Evolutionary conservation across 2,113 vertebrate species (phyloP), one percentile per base, ranked within the genome.

Genomic region (Sterna hirundo): DNA sequence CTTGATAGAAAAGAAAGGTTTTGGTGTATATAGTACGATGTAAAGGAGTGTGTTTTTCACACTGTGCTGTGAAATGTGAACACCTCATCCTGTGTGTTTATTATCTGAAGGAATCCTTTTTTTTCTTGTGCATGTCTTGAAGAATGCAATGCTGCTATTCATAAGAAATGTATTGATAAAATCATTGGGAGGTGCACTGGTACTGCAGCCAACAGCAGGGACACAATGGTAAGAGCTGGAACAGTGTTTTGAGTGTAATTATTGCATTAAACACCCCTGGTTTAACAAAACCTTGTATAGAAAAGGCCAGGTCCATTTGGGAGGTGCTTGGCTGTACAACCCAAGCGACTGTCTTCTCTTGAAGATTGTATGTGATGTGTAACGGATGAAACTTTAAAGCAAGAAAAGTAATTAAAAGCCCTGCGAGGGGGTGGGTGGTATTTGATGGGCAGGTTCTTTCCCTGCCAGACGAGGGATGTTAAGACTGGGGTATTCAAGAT

Each of bases 101-200:
- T 66, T 60, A 58, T 52, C 27, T 93, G 70, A 96, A 88, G 49
- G 13, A 91, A 93, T 94, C 54, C 23, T 90, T 68, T 82, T 52
- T 75, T 97, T 85, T 58, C 76, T 89, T 90, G 69, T 74, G 71
- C 69, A 72, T 96, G 81, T 93, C 87, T 52, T 95, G 95, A 97
- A 99, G 99, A 99, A 98, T 99, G 99, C 97, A 99, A 99, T 60
- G 99, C 99, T 85, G 99, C 99, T 97, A 99, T 99, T 98, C 99
- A 99, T 92, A 99, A 99, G 98, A 99, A 99, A 97, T 99, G 99
- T 97, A 99, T 99, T 64, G 99, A 99, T 96, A 99, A 99, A 98
- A 99, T 99, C 98, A 99, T 99, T 68, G 99, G 99, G 97, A 98
- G 99, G 97, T 99, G 99, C 94, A 99, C 99, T 1, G 99, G 99